Evolutionary conservation across 2,888 invertebrate genomes (phyloP).

Genomic region (Mamestra brassicae): DNA sequence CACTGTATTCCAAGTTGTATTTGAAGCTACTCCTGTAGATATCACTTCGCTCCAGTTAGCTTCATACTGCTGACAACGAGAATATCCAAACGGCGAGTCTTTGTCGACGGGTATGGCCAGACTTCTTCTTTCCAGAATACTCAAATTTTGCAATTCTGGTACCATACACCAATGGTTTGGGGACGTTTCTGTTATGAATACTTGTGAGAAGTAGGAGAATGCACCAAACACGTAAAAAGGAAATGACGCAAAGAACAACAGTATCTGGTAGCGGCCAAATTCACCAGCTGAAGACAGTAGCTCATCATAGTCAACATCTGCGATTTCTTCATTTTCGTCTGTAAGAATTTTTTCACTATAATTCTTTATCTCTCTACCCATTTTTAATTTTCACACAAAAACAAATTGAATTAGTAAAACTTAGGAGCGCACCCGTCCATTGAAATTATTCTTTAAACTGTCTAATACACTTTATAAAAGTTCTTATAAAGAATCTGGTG

Average conservation of each 20-base stretch:
- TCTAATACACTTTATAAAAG: slow-evolving; percentile 10
- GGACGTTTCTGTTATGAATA: slow-evolving; percentile 80
- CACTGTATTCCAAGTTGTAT: slow-evolving; percentile 72
- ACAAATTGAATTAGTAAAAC: neutral
- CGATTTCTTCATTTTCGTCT: neutral
- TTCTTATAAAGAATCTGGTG: slow-evolving; percentile 34
- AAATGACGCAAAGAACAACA: slow-evolving; percentile 74
- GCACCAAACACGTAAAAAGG: slow-evolving; percentile 81
- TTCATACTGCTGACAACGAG: slow-evolving; percentile 76
- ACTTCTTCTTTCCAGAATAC: slow-evolving; percentile 72
- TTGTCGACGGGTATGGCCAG: slow-evolving; percentile 76
- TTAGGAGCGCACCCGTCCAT: neutral
- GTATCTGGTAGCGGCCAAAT: slow-evolving; percentile 78
- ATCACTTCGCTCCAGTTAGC: slow-evolving; percentile 80
- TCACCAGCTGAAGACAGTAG: slow-evolving; percentile 79
- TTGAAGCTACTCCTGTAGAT: slow-evolving; percentile 62
- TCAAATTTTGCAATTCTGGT: slow-evolving; percentile 79
- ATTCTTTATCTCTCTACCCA: slow-evolving; percentile 22
- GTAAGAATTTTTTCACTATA: neutral
- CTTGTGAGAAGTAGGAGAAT: slow-evolving; percentile 78
- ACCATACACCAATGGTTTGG: slow-evolving; percentile 83
- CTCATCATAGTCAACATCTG: slow-evolving; percentile 75
- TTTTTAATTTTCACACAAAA: slow-evolving; percentile 17
- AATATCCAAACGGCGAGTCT: slow-evolving; percentile 75
- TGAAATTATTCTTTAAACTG: slow-evolving; percentile 26